Conservation (phyloP, 2,888 invertebrate species). For the Hypsopygia costalis region DNA sequence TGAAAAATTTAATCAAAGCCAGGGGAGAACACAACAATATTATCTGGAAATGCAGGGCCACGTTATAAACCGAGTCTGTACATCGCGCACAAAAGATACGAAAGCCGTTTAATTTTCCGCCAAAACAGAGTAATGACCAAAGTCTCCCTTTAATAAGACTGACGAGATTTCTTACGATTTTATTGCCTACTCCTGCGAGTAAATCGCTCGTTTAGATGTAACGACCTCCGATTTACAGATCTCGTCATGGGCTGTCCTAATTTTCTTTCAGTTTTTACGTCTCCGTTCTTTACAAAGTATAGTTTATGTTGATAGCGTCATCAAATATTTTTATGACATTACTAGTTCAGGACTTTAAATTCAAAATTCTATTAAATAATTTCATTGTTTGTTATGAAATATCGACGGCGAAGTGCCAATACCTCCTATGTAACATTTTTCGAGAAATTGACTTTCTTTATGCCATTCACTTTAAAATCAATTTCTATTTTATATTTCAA, state of each 20-base stretch:
- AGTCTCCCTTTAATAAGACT: conserved; percentile 51
- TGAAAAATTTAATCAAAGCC: no score
- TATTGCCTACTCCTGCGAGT: conserved; percentile 52
- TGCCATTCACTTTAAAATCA: no score
- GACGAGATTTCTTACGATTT: conserved; percentile 54
- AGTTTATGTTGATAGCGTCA: conserved; percentile 1
- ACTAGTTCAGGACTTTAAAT: no score
- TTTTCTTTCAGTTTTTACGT: conserved; percentile 45
- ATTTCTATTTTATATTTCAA: no score
- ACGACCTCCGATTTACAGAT: conserved; percentile 22
- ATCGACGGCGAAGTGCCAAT: no score
- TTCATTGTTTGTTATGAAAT: no score
- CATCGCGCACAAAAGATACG: conserved; percentile 9
- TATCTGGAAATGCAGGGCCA: no score
- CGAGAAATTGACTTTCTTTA: no score
- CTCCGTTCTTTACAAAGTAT: conserved; percentile 1
- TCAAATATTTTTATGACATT: conserved; percentile 1
- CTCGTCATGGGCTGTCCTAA: conserved; percentile 41
- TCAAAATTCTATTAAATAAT: no score
- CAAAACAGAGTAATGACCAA: conserved; percentile 54
- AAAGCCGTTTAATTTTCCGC: conserved; percentile 55
- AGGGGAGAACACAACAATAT: no score
- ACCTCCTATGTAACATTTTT: no score
- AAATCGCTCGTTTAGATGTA: conserved; percentile 46
- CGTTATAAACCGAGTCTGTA: no score